Evolutionary conservation across 2,888 invertebrate species (phyloP), one percentile per base, ranked within the genome.

Genomic region (Allacma fusca): DNA sequence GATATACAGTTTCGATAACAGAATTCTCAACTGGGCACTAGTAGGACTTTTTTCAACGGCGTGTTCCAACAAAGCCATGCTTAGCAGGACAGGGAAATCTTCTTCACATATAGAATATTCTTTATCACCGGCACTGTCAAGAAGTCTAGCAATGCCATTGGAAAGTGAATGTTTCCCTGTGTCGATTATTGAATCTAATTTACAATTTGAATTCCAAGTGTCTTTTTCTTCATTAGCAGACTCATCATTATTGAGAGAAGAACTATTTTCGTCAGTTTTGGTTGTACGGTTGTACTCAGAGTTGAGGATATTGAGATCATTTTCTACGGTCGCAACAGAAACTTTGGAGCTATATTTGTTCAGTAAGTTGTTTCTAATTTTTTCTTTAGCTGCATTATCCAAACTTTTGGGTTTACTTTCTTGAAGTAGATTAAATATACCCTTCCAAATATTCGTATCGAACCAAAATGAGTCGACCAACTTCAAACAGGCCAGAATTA

Each of bases 21-120:
- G 88, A 83, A 97, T 88, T 87, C 97, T 97, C 19, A 93, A 91
- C 86, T 96, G 95, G 87, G 94, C 95, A 88, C 96, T 97, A 82
- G 94, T 92, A 0, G 94, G 93, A 84, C 95, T 96, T 84, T 91
- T 90, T 71, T 90, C 89, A 34, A 94, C 88, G 43, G 92, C 91
- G 85, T 91, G 89, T 85, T 95, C 94, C 80, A 96, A 87, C 21
- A 94, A 87, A 43, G 91, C 90, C 2, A 85, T 44, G 86, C 69
- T 76, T 16, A 81, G 57, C 13, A 81, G 59, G 23, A 79, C 65
- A 5, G 81, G 79, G 26, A 80, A 68, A 28, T 82, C 81, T 62
- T 79, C 78, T 57, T 79, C 79, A 24, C 57, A 67, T 43, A 34
- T 50, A 16, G 62, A 65, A 65, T 74, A 77, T n/a, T 76, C 71